These are phyloP conservation scores for Dendrocopos noguchii DNA, from an alignment of 2,113 vertebrate species.

Conservation along the genomic window DNA sequence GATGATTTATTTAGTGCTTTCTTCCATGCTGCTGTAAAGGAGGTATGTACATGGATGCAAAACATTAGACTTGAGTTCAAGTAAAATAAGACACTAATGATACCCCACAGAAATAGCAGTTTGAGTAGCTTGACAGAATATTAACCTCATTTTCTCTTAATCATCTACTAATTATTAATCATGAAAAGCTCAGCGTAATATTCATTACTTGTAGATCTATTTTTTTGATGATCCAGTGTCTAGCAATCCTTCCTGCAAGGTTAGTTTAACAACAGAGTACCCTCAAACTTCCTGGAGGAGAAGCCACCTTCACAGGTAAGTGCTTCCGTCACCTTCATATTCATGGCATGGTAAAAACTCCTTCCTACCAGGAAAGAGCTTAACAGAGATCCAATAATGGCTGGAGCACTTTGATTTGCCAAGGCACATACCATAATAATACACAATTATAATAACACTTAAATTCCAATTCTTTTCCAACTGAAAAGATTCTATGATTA, in stretches of 20 bases:
- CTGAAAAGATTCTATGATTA: too few relatives aligned
- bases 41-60: not conserved
- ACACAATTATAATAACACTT: not conserved
- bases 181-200: not conserved
- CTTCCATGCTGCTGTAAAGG: not conserved
- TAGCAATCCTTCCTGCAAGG: not conserved
- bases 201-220: not conserved
- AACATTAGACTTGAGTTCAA: not conserved
- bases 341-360: not conserved
- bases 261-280: not conserved
- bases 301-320: not conserved
- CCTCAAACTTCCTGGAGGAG: not conserved
- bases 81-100: not conserved
- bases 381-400: not conserved
- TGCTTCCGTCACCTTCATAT: not conserved
- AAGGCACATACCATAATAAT: not conserved
- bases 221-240: not conserved
- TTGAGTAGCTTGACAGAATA: not conserved
- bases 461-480: too few relatives aligned
- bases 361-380: not conserved
- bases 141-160: not conserved
- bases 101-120: not conserved
- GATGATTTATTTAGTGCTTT: conserved; percentile 39
- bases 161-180: not conserved
- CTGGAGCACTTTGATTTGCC: not conserved